Conservation (phyloP, 2,113 vertebrate genomes). For the Neotragus moschatus region DNA sequence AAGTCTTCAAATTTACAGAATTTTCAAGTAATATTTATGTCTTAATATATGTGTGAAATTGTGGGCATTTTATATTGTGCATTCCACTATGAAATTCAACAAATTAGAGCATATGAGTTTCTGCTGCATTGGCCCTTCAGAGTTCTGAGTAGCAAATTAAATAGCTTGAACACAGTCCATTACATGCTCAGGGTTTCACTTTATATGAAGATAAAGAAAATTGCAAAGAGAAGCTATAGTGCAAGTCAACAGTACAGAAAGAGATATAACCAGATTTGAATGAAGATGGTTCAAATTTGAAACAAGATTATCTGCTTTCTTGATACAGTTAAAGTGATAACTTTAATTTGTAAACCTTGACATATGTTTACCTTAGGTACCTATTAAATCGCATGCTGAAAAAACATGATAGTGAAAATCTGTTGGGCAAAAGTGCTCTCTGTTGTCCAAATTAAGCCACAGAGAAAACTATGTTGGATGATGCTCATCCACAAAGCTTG, state of each 20-base stretch:
- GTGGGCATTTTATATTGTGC: conserved; percentile 20
- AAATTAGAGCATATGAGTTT: conserved; percentile 16
- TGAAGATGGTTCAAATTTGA: neutral
- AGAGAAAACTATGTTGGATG: neutral
- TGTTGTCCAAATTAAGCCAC: neutral
- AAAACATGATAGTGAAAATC: neutral
- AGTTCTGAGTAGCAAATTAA: conserved; percentile 45
- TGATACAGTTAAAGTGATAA: neutral
- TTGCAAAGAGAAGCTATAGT: neutral
- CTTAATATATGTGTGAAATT: neutral
- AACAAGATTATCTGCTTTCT: neutral
- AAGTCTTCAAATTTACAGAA: neutral
- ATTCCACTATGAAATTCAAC: conserved; percentile 29
- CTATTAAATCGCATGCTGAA: neutral
- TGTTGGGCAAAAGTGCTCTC: neutral
- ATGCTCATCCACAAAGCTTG: neutral
- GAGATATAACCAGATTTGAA: neutral
- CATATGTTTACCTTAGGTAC: neutral
- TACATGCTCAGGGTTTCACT: neutral
- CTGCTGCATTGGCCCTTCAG: neutral
- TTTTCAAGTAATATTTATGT: conserved; percentile 2
- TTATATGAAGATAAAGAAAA: conserved; percentile 32
- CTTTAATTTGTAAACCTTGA: neutral
- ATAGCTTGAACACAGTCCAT: conserved; percentile 36
- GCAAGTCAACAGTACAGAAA: neutral